These are phyloP conservation scores for Sylvia borin DNA, from an alignment of 2,797 vertebrate species.

Conservation along the genomic window DNA sequence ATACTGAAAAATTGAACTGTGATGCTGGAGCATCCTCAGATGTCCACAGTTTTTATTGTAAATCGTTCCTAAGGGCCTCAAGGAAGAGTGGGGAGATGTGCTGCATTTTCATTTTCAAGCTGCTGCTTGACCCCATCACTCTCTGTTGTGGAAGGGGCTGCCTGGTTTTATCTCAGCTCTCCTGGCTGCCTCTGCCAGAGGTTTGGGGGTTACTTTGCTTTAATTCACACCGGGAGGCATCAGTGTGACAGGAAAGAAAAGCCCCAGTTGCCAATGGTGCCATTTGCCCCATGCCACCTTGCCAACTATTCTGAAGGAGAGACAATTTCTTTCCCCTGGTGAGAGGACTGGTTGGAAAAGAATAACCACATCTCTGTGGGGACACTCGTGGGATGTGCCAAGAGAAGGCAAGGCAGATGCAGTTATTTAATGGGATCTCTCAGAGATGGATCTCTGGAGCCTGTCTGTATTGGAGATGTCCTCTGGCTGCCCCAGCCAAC, in stretches of 20 bases:
- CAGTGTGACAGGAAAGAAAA: not conserved
- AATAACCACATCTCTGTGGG: not conserved
- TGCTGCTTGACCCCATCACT: not conserved
- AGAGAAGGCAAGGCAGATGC: not conserved
- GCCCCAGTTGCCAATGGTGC: fast-evolving
- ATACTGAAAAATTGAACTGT: not conserved
- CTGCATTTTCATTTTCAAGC: not conserved
- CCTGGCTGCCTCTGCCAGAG: not conserved
- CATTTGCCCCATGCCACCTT: fast-evolving
- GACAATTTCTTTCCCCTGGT: not conserved
- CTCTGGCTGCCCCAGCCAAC: not conserved
- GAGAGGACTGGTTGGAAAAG: not conserved
- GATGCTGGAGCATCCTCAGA: not conserved
- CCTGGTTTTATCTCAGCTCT: not conserved
- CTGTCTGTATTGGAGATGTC: not conserved
- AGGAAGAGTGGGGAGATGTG: not conserved
- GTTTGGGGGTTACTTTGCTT: not conserved
- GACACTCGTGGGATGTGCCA: not conserved
- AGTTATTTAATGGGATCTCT: not conserved
- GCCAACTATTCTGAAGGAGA: not conserved
- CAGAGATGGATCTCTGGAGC: not conserved
- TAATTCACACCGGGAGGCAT: not conserved
- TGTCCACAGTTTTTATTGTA: not conserved
- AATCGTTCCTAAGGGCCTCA: not conserved
- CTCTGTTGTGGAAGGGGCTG: fast-evolving